Percentiles rank a stretch among this genome's conserved stretches.
Conservation (phyloP, 2,797 vertebrate species). For the Pampus argenteus region DNA sequence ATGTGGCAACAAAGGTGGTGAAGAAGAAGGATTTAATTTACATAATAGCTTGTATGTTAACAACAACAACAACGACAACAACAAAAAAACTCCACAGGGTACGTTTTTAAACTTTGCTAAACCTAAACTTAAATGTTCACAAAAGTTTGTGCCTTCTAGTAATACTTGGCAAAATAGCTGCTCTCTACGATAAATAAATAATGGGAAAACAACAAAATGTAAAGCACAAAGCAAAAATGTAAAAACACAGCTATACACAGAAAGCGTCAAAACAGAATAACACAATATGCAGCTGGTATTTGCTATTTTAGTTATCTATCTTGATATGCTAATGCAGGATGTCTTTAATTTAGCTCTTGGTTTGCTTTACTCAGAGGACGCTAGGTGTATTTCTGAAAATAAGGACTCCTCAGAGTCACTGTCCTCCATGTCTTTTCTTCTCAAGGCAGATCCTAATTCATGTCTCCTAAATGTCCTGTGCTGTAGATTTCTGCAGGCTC, state of each 20-base stretch:
- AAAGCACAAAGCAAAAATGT: neutral
- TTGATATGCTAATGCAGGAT: neutral
- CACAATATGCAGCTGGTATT: no score
- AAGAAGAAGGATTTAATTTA: no score
- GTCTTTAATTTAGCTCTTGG: neutral
- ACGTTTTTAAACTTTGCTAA: no score
- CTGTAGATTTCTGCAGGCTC: conserved; percentile 5
- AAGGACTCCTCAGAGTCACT: conserved; percentile 8
- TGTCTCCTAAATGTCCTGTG: neutral
- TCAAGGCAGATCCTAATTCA: neutral
- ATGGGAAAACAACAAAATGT: neutral
- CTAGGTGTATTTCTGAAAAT: neutral
- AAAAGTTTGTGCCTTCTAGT: no score
- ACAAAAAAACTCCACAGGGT: no score
- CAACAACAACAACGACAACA: no score
- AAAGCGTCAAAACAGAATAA: neutral
- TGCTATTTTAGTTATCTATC: no score
- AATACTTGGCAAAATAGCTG: no score
- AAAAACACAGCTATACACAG: neutral
- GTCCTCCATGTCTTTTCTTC: neutral
- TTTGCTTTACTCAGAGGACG: neutral
- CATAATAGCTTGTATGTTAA: no score
- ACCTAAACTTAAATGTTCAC: no score
- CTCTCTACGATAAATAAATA: no score
- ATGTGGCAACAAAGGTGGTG: no score